These are phyloP conservation scores for Peromyscus melanophrys DNA, from an alignment of 2,797 vertebrate species.

Conservation along the genomic window DNA sequence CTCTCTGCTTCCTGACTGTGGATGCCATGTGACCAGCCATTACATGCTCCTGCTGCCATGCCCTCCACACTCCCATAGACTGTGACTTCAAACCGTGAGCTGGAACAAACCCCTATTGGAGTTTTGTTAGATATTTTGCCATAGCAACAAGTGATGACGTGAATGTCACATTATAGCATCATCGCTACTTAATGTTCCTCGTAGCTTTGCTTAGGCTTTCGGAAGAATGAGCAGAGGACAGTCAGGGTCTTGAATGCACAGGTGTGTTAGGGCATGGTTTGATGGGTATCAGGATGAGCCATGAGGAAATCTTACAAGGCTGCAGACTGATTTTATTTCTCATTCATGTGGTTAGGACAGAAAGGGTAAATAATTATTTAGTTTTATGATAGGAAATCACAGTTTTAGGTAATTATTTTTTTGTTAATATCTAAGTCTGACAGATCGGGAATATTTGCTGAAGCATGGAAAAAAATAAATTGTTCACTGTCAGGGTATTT, in stretches of 20 bases:
- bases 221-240: background rate
- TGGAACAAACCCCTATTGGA: background rate
- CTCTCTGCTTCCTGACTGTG: background rate
- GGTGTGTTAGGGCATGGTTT: background rate
- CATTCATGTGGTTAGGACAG: background rate
- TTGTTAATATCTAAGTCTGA: background rate
- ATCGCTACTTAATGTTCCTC: background rate
- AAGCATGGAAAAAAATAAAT: no score
- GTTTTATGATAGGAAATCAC: background rate
- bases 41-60: background rate
- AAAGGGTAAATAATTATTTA: background rate
- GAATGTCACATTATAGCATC: background rate
- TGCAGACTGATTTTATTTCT: background rate
- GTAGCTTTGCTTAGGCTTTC: background rate
- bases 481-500: background rate
- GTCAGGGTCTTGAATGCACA: background rate
- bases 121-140: background rate
- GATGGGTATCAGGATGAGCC: background rate
- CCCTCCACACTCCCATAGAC: background rate
- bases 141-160: background rate
- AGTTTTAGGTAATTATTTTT: accelerated
- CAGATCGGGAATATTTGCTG: background rate
- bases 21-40: accelerated
- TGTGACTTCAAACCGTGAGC: background rate
- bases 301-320: background rate